These are phyloP conservation scores for Synergus itoensis DNA, from an alignment of 2,888 invertebrate genomes.

Conservation along the genomic window DNA sequence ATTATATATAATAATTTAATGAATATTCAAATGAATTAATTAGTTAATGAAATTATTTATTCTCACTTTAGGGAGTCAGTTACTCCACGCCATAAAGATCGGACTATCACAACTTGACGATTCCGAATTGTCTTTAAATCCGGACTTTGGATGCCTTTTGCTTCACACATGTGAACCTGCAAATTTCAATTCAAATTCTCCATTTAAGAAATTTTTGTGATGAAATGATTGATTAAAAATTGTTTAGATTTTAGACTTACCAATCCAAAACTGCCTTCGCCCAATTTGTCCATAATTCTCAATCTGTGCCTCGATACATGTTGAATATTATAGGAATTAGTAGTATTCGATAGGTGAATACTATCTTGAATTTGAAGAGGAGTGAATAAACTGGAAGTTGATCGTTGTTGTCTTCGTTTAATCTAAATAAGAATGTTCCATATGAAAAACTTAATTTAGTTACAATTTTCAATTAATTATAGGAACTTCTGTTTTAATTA, in stretches of 20 bases:
- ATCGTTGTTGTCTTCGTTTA: conserved; percentile 83
- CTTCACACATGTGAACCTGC: conserved; percentile 87
- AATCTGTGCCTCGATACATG: conserved; percentile 89
- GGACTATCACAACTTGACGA: conserved; percentile 87
- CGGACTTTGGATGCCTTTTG: conserved; percentile 84
- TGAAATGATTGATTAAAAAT: not conserved
- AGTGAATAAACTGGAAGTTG: conserved; percentile 86
- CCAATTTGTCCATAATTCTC: conserved; percentile 90
- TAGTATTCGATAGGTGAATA: conserved; percentile 62
- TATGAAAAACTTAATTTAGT: not conserved
- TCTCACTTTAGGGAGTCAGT: conserved; percentile 83
- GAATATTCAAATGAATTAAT: no score
- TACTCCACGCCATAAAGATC: conserved; percentile 87
- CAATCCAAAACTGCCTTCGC: conserved; percentile 93
- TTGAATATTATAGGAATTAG: conserved; percentile 69
- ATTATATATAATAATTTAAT: not conserved
- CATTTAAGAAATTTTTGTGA: not conserved
- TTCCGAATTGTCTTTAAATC: conserved; percentile 81
- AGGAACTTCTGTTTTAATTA: not conserved
- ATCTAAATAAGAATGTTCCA: conserved; percentile 76
- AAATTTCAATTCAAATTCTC: not conserved
- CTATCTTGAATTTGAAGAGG: conserved; percentile 86
- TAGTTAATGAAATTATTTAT: not conserved
- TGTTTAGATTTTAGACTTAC: conserved; percentile 78
- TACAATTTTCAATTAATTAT: not conserved